Base-by-base conservation (phyloP, 2,797 vertebrate genomes). In the Phoeniculus purpureus region DNA sequence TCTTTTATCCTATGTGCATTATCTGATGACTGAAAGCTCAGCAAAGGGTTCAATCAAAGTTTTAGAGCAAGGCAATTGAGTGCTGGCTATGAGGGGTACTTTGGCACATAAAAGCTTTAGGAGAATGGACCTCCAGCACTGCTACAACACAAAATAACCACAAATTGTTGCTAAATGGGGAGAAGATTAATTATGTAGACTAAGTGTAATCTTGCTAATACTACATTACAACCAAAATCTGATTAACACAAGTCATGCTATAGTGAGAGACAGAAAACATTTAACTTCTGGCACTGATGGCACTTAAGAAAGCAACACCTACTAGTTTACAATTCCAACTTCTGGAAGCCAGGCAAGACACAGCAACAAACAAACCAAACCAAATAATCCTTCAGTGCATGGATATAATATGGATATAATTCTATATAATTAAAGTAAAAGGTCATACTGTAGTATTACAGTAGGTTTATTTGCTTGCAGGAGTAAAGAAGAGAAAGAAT, bases 1-100 rank as follows among this genome's bases (percentile, higher is more conserved):
- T 86, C 88, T 89, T 94, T 93, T 85, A 95, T 86, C 83, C 94
- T 71, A 60, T 48, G 29, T 26, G 60, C 60, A 79, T 84, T 86
- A 92, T 50, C 66, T 40, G 40, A 76, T 85, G 29, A 0, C 37
- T 47, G 45, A 31, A 77, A 88, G 82, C 79, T 84, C 85, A 85
- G 34, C 50, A 48, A 43, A 8, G 10, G 26, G 37, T 29, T 76
- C 74, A 50, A 13, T 0, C 68, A 34, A 78, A 60, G 29, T 59
- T 91, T 83, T 72, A 60, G 50, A 78, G 54, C 47, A 51, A 78
- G 73, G 0, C 29, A 54, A 18, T 55, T 29, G 51, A 59, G 51
- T 17, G 10, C 32, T n/a, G 51, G 47, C 34, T 70, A 43, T 1
- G 0, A 54, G 75, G 25, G n/a, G 12, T 26, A 37, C 37, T 60